Conservation (phyloP, 2,113 vertebrate species). For the Phaetusa simplex region DNA sequence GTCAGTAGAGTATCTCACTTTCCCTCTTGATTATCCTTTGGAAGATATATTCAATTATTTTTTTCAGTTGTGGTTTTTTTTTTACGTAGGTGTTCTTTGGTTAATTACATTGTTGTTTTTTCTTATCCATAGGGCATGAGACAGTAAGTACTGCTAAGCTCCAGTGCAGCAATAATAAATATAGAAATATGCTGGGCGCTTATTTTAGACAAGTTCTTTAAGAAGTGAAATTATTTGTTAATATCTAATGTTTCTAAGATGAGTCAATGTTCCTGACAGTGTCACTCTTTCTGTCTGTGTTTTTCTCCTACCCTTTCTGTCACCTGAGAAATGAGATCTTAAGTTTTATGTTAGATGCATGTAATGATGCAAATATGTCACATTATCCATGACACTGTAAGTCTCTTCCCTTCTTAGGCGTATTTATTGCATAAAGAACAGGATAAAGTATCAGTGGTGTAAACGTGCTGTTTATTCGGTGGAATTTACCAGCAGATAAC, state of each 20-base stretch:
- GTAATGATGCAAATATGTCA: background rate
- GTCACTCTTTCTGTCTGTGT: background rate
- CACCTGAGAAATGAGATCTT: background rate
- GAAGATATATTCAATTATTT: background rate
- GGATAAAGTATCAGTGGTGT: background rate
- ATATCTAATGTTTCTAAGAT: background rate
- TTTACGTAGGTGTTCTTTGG: background rate
- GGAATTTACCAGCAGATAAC: slow-evolving; percentile 19
- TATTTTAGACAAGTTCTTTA: background rate
- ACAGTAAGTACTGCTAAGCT: background rate
- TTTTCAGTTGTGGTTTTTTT: background rate
- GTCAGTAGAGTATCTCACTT: background rate
- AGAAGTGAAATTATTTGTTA: background rate
- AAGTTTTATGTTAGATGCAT: background rate
- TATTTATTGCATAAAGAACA: background rate
- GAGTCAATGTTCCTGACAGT: background rate
- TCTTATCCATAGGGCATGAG: background rate
- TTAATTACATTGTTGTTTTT: background rate
- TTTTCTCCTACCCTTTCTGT: background rate
- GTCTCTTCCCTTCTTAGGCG: background rate
- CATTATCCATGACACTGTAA: background rate
- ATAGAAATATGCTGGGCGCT: background rate
- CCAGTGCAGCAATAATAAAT: background rate
- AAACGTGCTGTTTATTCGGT: background rate
- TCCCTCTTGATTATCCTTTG: background rate